phyloP scores from a whole-genome alignment of 2,113 vertebrate species.

The Tachysurus fulvidraco region DNA sequence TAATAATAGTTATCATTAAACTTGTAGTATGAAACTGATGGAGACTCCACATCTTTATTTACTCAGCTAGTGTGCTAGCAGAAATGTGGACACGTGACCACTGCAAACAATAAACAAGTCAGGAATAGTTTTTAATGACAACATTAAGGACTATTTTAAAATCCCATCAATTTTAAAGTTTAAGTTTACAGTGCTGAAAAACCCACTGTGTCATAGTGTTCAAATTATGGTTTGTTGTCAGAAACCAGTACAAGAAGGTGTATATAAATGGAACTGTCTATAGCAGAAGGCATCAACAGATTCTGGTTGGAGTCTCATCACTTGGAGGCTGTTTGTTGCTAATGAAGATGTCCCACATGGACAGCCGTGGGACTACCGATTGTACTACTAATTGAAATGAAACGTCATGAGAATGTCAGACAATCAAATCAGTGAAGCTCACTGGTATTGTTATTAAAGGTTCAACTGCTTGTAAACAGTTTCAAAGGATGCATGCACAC shows the following conservation, averaged over 20 bases:
- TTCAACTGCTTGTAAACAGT: slow-evolving; percentile 39
- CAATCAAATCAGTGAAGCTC: slow-evolving; percentile 32
- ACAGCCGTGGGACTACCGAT: too few species aligned
- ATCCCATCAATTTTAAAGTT: background rate
- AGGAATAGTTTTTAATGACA: background rate
- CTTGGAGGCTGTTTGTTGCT: too few species aligned
- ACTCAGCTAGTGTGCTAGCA: background rate
- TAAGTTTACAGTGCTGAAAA: background rate
- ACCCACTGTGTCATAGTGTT: background rate
- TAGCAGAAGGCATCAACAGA: background rate
- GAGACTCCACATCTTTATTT: background rate
- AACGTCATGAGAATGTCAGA: slow-evolving; percentile 24
- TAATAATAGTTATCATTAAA: background rate
- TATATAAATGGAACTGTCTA: background rate
- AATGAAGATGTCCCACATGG: too few species aligned
- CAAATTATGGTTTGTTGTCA: background rate
- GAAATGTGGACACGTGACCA: background rate
- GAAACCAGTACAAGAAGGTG: background rate
- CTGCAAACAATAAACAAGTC: background rate
- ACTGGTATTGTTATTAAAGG: slow-evolving; percentile 24
- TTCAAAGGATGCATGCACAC: slow-evolving; percentile 35
- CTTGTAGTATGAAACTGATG: background rate
- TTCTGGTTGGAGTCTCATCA: background rate
- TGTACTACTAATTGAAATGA: too few species aligned
- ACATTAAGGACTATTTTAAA: background rate